phyloP scores from a whole-genome alignment of 2,888 invertebrate species.

The Ectemnius lituratus region DNA sequence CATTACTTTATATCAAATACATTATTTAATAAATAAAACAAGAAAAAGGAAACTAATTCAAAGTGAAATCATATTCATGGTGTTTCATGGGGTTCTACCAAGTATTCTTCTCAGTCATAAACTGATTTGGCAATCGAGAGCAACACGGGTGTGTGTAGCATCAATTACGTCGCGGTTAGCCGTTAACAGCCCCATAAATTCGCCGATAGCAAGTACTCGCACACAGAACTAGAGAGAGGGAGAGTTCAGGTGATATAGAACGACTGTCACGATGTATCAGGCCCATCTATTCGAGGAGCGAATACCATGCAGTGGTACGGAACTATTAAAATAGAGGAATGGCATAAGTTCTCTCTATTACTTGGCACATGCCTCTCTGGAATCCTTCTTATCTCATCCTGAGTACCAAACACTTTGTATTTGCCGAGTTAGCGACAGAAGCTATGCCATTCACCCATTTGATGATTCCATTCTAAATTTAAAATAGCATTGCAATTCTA shows the following conservation, averaged over 20 bases:
- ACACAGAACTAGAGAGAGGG: constrained; percentile 13
- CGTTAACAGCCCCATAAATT: constrained; percentile 40
- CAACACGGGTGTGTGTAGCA: constrained; percentile 22
- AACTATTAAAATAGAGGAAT: constrained; percentile 7
- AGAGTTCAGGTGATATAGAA: constrained; percentile 33
- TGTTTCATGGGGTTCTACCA: neutral
- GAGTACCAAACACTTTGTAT: no score
- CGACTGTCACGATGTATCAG: constrained; percentile 18
- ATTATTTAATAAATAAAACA: no score
- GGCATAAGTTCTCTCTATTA: no score
- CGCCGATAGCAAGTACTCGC: constrained; percentile 26
- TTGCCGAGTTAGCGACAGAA: no score
- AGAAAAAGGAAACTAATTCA: no score
- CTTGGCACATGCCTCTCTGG: no score
- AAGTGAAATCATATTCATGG: no score
- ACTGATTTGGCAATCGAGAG: constrained; percentile 28
- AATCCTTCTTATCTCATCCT: no score
- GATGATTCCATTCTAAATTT: no score
- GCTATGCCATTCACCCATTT: no score
- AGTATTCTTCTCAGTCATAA: neutral
- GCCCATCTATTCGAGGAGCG: constrained; percentile 6
- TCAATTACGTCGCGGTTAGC: constrained; percentile 43
- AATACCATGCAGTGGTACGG: neutral
- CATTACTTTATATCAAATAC: no score
- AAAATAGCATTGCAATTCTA: no score